Percentiles rank a stretch among this genome's conserved stretches.
These are phyloP conservation scores for Centropus unirufus DNA, from an alignment of 2,113 vertebrate species.

Conservation along the genomic window DNA sequence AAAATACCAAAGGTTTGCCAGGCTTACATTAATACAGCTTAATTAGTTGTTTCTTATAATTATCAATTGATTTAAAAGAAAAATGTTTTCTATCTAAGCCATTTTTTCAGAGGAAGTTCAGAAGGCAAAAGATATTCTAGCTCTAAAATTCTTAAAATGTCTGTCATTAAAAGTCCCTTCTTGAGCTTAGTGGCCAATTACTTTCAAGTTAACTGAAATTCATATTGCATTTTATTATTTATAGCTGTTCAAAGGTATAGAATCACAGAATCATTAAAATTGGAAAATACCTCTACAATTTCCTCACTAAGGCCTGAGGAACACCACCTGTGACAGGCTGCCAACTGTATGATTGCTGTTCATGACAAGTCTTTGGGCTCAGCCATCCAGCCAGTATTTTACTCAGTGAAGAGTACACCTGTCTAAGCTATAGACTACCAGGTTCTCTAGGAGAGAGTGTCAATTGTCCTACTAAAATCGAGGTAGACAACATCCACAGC, in stretches of 20 bases:
- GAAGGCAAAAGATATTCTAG: neutral
- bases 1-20: neutral
- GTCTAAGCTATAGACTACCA: too few species aligned
- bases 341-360: too few species aligned
- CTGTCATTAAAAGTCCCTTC: neutral
- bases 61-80: neutral
- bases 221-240: neutral
- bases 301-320: too few species aligned
- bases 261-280: too few species aligned
- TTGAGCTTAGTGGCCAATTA: neutral
- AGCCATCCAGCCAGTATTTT: too few species aligned
- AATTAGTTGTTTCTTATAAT: neutral
- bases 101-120: neutral
- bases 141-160: neutral
- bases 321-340: too few species aligned
- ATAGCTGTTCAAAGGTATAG: neutral
- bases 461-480: too few species aligned
- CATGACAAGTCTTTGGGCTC: too few species aligned
- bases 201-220: neutral
- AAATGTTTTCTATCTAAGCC: neutral
- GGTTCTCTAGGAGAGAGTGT: too few species aligned
- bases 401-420: too few species aligned
- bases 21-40: neutral
- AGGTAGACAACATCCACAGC: too few species aligned
- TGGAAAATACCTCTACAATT: too few species aligned